Evolutionary conservation across 2,888 invertebrate species (phyloP).

Genomic region (Proisotoma minuta): DNA sequence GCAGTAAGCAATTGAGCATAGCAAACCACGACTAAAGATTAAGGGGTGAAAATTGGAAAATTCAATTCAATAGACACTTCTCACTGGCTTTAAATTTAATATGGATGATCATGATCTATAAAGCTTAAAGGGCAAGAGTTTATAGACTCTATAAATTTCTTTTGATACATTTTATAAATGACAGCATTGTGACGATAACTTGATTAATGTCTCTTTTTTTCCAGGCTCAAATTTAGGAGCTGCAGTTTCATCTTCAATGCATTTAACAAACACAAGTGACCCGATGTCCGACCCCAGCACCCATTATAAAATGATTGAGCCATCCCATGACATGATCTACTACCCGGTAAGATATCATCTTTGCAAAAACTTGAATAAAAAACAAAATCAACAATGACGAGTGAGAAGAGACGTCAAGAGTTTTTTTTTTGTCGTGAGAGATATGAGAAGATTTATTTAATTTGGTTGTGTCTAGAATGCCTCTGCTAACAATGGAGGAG

Average conservation of each 20-base stretch:
- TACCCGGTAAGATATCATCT: slow-evolving; percentile 65
- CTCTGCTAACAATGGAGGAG: slow-evolving; percentile 54
- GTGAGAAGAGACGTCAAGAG: background rate
- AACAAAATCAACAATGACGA: background rate
- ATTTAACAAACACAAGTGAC: slow-evolving; percentile 69
- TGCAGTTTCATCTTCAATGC: slow-evolving; percentile 73
- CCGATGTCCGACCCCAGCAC: slow-evolving; percentile 59
- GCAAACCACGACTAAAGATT: too few relatives aligned
- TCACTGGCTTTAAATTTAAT: too few relatives aligned
- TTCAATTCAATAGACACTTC: too few relatives aligned
- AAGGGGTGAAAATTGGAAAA: too few relatives aligned
- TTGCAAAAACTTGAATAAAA: too few relatives aligned
- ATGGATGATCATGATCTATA: too few relatives aligned
- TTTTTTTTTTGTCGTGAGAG: too few relatives aligned
- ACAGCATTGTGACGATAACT: background rate
- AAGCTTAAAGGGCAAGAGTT: too few relatives aligned
- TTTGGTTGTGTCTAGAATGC: slow-evolving; percentile 54
- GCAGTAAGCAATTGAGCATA: too few relatives aligned
- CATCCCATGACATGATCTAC: slow-evolving; percentile 70
- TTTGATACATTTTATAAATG: too few relatives aligned
- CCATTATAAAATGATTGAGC: slow-evolving; percentile 65
- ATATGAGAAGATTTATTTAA: too few relatives aligned
- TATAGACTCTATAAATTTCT: too few relatives aligned
- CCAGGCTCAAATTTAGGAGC: slow-evolving; percentile 63
- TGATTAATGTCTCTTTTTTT: slow-evolving; percentile 23